Percentiles rank a stretch among this genome's conserved stretches.
Conservation (phyloP, 2,888 invertebrate genomes). For the Acrocyrtus sp. region DNA sequence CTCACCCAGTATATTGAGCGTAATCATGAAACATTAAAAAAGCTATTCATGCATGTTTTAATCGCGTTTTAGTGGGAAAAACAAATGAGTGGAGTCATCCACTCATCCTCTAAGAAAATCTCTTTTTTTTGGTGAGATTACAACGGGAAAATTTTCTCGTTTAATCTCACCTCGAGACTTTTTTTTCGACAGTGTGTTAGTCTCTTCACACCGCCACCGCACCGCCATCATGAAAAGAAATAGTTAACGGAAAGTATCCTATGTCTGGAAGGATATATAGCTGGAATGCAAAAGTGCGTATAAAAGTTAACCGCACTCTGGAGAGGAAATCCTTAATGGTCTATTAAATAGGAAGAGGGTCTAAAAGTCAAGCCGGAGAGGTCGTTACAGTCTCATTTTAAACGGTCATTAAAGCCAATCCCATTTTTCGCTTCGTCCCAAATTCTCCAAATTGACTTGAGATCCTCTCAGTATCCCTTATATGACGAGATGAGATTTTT, state of each 20-base stretch:
- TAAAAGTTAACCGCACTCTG: constrained; percentile 42
- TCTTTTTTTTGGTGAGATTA: neutral
- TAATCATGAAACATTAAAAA: constrained; percentile 38
- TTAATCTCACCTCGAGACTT: constrained; percentile 27
- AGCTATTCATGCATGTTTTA: constrained; percentile 13
- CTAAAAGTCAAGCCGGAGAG: neutral
- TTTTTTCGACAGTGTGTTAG: no score
- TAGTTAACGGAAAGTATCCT: no score
- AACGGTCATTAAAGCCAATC: constrained; percentile 30
- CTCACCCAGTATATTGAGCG: no score
- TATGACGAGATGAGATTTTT: constrained; percentile 12
- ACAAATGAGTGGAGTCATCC: neutral
- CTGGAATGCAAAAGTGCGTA: neutral
- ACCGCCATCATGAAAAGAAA: no score
- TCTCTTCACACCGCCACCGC: no score
- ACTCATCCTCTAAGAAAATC: neutral
- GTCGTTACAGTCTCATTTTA: neutral
- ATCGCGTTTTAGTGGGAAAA: neutral
- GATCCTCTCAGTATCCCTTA: neutral
- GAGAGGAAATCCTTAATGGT: constrained; percentile 43
- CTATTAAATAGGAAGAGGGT: constrained; percentile 27
- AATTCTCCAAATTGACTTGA: no score
- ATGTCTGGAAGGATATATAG: no score
- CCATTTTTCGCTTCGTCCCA: constrained; percentile 21
- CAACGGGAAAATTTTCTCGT: constrained; percentile 8